Conservation (phyloP, 2,113 vertebrate species). For the Grallaria varia region DNA sequence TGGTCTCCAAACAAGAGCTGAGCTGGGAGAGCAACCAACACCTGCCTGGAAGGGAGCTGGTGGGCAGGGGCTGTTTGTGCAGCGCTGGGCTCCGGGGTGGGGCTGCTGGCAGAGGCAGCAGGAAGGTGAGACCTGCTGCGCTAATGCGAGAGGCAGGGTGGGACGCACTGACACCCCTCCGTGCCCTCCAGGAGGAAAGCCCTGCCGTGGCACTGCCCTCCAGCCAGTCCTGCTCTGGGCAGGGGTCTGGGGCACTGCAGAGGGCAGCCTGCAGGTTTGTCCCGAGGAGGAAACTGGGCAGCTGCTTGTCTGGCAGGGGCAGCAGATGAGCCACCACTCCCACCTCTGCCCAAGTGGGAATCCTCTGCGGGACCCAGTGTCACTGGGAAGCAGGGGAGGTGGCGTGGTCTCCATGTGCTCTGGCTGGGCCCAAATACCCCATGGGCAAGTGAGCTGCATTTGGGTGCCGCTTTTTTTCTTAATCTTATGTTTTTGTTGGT, state of each 20-base stretch:
- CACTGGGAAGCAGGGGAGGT: background rate
- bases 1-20: background rate
- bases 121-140: background rate
- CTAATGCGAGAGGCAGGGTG: background rate
- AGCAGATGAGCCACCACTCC: background rate
- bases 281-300: background rate
- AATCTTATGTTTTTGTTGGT: background rate
- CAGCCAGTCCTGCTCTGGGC: background rate
- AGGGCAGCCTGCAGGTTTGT: rapidly evolving
- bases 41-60: background rate
- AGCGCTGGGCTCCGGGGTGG: background rate
- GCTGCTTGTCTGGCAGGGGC: background rate
- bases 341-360: background rate
- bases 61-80: constrained; percentile 4
- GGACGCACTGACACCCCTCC: background rate
- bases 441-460: background rate
- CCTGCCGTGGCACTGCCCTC: background rate
- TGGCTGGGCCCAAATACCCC: background rate
- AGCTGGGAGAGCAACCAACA: constrained; percentile 41
- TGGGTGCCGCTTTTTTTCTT: background rate
- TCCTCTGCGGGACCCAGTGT: background rate
- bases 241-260: background rate
- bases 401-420: rapidly evolving
- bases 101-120: background rate
- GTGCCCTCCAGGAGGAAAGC: background rate